Conservation (phyloP, 2,888 invertebrate genomes). For the Theretra japonica region DNA sequence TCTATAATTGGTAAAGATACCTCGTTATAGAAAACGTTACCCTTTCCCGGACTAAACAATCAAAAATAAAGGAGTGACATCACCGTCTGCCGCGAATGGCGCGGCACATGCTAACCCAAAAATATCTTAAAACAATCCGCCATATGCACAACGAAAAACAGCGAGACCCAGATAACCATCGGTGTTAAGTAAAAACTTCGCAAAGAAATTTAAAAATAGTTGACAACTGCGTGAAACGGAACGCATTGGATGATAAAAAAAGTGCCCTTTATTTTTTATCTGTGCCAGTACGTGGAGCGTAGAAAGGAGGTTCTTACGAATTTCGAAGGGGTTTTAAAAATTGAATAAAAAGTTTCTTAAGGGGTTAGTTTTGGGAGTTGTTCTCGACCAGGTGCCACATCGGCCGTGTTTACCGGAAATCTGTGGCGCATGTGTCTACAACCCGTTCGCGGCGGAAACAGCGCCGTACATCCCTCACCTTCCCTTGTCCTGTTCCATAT, state of each 20-base stretch:
- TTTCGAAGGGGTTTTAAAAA: slow-evolving; percentile 67
- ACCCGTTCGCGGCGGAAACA: slow-evolving; percentile 79
- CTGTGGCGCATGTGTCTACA: slow-evolving; percentile 79
- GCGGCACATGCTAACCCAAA: slow-evolving; percentile 78
- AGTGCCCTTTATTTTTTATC: slow-evolving; percentile 39
- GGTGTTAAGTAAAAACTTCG: slow-evolving; percentile 35
- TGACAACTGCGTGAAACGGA: slow-evolving; percentile 54
- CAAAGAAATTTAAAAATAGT: slow-evolving; percentile 53
- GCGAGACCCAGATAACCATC: slow-evolving; percentile 60
- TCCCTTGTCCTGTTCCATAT: slow-evolving; percentile 50
- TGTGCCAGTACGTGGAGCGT: slow-evolving; percentile 51
- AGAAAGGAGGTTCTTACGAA: slow-evolving; percentile 65
- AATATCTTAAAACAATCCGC: slow-evolving; percentile 75
- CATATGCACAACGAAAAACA: slow-evolving; percentile 73
- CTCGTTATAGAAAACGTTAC: slow-evolving; percentile 58
- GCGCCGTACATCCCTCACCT: slow-evolving; percentile 70
- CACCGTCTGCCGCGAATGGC: slow-evolving; percentile 77
- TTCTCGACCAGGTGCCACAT: slow-evolving; percentile 76
- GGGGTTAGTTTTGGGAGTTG: slow-evolving; percentile 60
- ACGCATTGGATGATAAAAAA: slow-evolving; percentile 60
- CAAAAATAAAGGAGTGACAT: slow-evolving; percentile 75
- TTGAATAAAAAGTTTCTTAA: slow-evolving; percentile 63
- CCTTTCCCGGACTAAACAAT: slow-evolving; percentile 66
- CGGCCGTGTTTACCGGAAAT: slow-evolving; percentile 80
- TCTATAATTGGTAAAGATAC: slow-evolving; percentile 53